Percentiles rank a stretch among this genome's conserved stretches.
Conservation (phyloP, 2,888 invertebrate genomes). For the Heteromyza rotundicornis region DNA sequence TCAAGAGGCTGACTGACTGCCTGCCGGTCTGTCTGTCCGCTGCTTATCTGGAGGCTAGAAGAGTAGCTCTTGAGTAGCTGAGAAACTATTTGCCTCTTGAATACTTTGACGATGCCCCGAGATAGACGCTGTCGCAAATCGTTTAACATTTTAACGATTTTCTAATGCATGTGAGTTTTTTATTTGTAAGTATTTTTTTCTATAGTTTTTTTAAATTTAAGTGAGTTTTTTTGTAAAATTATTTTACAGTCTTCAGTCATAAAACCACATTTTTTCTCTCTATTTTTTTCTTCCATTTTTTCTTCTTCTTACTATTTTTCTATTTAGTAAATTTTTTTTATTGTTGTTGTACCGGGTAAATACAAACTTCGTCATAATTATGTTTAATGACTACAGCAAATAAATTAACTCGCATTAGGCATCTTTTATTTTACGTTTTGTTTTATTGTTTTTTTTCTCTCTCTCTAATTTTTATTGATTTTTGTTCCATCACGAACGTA, state of each 20-base stretch:
- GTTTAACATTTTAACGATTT: constrained; percentile 5
- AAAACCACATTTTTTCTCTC: not conserved
- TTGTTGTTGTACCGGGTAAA: constrained; percentile 1
- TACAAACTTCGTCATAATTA: constrained; percentile 25
- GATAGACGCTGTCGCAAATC: too few species aligned
- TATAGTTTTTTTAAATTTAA: not conserved
- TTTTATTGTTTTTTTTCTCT: constrained; percentile 9
- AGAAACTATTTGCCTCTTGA: too few species aligned
- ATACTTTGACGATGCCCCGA: too few species aligned
- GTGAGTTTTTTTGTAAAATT: too few species aligned
- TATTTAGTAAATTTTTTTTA: not conserved
- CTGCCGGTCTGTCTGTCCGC: too few species aligned
- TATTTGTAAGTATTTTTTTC: not conserved
- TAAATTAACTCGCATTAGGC: constrained; percentile 33
- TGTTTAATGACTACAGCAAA: constrained; percentile 40
- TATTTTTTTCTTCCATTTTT: constrained; percentile 7
- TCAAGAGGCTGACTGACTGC: too few species aligned
- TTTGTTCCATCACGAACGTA: too few species aligned
- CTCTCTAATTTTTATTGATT: constrained; percentile 1
- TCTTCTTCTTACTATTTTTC: not conserved
- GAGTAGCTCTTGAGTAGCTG: too few species aligned
- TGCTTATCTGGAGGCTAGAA: too few species aligned
- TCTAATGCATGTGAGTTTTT: not conserved
- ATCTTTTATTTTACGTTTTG: constrained; percentile 13
- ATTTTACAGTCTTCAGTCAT: too few species aligned